Base-by-base conservation (phyloP, 2,113 vertebrate genomes). In the Paedocypris sp. region DNA sequence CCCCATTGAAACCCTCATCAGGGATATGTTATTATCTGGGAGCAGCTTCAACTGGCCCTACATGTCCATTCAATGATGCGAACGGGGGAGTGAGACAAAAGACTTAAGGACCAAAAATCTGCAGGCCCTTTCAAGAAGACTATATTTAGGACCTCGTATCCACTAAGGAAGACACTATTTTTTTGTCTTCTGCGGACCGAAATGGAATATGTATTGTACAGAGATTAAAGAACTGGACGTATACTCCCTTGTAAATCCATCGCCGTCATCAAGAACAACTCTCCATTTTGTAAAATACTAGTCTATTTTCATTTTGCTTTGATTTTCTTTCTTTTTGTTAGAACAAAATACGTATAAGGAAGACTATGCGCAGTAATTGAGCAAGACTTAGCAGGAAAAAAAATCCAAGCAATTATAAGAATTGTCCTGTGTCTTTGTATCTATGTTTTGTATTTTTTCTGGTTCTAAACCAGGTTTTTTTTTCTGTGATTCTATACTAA, bases 361-460 rank as follows among this genome's bases (percentile, higher is more conserved):
- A 86, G 84, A 82, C 80, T 96, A 93, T 91, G 91, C 85, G 85
- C 90, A 94, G 89, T 94, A 92, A 84, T 87, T 90, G 91, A 84
- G 83, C 82, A 79, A 92, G 86, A 91, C 89, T 91, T 96, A 94
- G 91, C 81, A 86, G 90, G 88, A 85, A 95, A 93, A 90, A 88
- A 91, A 92, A 92, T 94, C 91, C 93, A 93, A 93, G 92, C 94
- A 92, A 96, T 97, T 98, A 94, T 97, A 89, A 97, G 93, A 92
- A 88, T 85, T 96, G 93, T 97, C 91, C 93, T 95, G 95, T 98
- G 94, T 98, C 91, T 97, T 93, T 97, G 91, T 98, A 97, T 94
- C 92, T 97, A 95, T 97, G 92, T 98, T 94, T 98, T 98, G 94
- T 98, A 94, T 97, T 97, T 97, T 94, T 98, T 96, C 92, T 95